phyloP scores from a whole-genome alignment of 2,113 vertebrate species.

The Macrotus californicus region DNA sequence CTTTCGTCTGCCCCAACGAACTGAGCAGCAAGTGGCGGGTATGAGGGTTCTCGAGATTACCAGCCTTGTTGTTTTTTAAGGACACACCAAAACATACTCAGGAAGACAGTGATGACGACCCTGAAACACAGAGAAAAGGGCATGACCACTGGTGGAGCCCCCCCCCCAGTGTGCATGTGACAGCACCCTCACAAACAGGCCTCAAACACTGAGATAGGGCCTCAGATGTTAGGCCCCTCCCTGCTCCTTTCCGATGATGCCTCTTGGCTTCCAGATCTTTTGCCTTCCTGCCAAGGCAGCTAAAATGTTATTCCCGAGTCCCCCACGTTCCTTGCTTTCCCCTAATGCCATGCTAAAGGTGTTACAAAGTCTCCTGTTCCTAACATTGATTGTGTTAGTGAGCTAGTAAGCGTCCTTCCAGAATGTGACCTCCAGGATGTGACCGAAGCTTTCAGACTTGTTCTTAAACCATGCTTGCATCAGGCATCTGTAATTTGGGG shows the following conservation, averaged over 20 bases:
- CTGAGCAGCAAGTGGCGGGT: neutral
- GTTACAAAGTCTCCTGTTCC: neutral
- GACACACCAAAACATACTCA: neutral
- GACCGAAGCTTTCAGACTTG: neutral
- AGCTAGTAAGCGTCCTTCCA: neutral
- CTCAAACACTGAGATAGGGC: neutral
- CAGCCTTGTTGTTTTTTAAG: neutral
- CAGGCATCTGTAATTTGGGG: neutral
- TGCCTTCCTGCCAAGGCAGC: neutral
- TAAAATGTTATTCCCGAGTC: neutral
- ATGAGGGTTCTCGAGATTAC: neutral
- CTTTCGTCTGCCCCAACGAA: neutral
- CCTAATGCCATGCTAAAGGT: neutral
- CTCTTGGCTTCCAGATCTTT: neutral
- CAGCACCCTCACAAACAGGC: neutral
- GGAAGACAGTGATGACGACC: neutral
- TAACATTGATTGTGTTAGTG: neutral
- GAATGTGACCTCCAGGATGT: neutral
- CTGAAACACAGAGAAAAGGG: neutral
- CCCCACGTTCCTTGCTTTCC: neutral
- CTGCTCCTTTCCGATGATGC: neutral
- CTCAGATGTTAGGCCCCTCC: neutral
- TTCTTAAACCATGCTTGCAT: neutral
- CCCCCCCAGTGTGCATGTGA: accelerated
- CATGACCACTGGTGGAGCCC: neutral